Base-by-base conservation (phyloP, 2,888 invertebrate genomes). In the Machimus rusticus region DNA sequence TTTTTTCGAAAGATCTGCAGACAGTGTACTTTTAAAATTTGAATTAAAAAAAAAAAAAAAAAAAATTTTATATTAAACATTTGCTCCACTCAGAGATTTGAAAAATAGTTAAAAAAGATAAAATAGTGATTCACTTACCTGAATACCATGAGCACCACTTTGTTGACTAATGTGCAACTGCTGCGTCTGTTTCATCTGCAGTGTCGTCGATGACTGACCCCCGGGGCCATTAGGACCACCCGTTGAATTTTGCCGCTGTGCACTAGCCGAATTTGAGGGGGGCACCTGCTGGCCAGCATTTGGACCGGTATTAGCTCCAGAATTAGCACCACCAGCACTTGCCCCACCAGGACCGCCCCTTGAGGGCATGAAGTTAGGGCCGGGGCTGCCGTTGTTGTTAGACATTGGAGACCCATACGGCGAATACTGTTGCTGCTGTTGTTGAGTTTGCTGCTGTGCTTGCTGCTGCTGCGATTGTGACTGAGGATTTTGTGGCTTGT, bases 181-280 rank as follows among this genome's bases (percentile, higher is more conserved):
- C 92, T 97, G 97, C 87, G 97, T 96, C 92, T 97, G 97, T 91
- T 96, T 96, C 94, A 98, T 97, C 92, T 97, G 97, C 89, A 97
- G 93, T 57, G 95, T 94, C 46, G 95, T 93, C 12, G 94, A 93
- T 51, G 91, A 91, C 79, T 91, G 90, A 88, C 90, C 90, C n/a
- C 89, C 88, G 85, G 78, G 79, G 34, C 82, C 86, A 81, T 81
- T 85, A 78, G 85, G 85, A 86, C 87, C 84, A n/a, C 43, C 66
- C 37, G 31, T 90, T 90, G 89, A 88, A 66, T 82, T 88, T 55
- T 88, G 88, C n/a, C 89, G 87, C 79, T 88, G 88, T 85, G 94
- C 89, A 94, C 91, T 2, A 93, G 93, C 1, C 94, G 94, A 12
- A 94, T 93, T 8, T 92, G 92, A 37, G 92, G 92, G 19, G 90